Evolutionary conservation across 2,797 vertebrate species (phyloP), one percentile per base, ranked within the genome.

Genomic region (Holocentrus rufus): DNA sequence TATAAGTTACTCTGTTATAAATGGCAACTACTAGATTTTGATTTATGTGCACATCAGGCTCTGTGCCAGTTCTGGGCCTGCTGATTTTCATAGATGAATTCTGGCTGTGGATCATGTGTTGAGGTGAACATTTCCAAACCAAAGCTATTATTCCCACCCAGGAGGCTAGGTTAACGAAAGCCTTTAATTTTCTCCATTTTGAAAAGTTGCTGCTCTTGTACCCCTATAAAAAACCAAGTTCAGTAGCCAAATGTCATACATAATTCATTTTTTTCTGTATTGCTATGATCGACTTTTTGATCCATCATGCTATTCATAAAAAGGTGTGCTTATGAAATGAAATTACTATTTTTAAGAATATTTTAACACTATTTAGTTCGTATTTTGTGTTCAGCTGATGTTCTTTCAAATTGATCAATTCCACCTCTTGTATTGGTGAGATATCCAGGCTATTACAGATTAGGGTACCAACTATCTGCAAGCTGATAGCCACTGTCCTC

Each of bases 1-100:
- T 74, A 87, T 79, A 74, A 69, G 61, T 78, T 82, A 64, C 62
- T 70, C 65, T 62, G 61, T 76, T 74, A 62, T 59, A 55, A 80
- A 57, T 62, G 71, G 56, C 69, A 56, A 62, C 68, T 69, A 72
- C 47, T 36, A 22, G 39, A 65, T 82, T 56, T 56, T 36, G 74
- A 88, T 83, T 59, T 58, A 85, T 83, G 66, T 52, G 55, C 7
- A 42, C 72, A 64, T 49, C 64, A 22, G 70, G 75, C 42, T 69
- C 70, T 31, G 59, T 47, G 77, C 70, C 79, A 84, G 62, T 20
- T 55, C 65, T 13, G 27, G 15, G 22, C 59, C 30, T 49, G 23
- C 64, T 72, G 55, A 59, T 77, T 80, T 74, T 52, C 68, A 75
- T 72, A n/a, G 75, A 62, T 67, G 42, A 9, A 63, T 77, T 77